Evolutionary conservation across 2,797 vertebrate species (phyloP), one percentile per base, ranked within the genome.

Genomic region (Anguilla anguilla): DNA sequence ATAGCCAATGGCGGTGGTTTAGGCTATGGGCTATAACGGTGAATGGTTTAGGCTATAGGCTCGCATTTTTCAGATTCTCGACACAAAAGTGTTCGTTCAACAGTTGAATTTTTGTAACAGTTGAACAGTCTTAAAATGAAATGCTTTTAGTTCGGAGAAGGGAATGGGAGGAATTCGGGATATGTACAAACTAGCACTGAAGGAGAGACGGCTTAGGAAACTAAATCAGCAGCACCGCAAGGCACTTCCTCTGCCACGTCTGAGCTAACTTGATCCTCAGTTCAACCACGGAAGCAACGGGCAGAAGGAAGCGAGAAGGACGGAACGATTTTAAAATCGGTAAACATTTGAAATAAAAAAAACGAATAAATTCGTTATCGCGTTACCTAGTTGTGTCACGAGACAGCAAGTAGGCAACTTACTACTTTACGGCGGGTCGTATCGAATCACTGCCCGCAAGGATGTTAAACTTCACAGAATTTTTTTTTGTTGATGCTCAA

Each of bases 211-310:
- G 51, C 43, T 72, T 86, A 22, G 81, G 81, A 89, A 74, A 61
- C 85, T 51, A 77, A 87, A 39, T 61, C 28, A 87, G 55, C 28
- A 88, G 5, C 39, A 49, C 86, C 15, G 57, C 85, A 74, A 77
- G 86, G 72, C 87, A 84, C 83, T 90, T 89, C 87, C 89, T 89
- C 79, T 93, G 93, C 93, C 92, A 91, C 93, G 92, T 93, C 90
- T 88, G 91, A 91, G 35, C 85, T 57, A 83, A 74, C 0, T 67
- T 31, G 46, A 55, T 6, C 17, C 31, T 77, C 74, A 74, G 83
- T 55, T 55, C 69, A 89, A 1, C n/a, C 79, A 51, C 51, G 53
- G 82, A 92, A 86, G 19, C 86, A 90, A 15, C 83, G 6, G n/a
- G 7, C 53, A 61, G 79, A 74, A 67, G 89, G 88, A 86, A 89